These are phyloP conservation scores for Conus canariensis DNA, from an alignment of 2,888 invertebrate genomes.

Conservation along the genomic window DNA sequence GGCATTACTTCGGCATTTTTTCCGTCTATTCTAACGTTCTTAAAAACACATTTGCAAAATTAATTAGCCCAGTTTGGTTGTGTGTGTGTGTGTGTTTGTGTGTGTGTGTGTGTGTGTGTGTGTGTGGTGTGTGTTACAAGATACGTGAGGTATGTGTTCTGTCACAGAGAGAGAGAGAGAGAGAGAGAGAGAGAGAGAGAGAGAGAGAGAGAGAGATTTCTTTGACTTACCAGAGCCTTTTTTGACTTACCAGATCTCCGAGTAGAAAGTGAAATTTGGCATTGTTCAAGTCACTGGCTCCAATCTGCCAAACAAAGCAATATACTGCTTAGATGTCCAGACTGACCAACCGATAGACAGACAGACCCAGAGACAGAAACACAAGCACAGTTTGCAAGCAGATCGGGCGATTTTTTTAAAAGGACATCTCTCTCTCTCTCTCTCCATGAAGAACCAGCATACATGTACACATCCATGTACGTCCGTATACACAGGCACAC, in stretches of 20 bases:
- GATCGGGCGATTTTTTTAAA: not conserved
- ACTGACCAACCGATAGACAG: too few relatives aligned
- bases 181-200: not conserved
- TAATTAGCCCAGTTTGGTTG: too few relatives aligned
- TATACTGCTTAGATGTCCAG: too few relatives aligned
- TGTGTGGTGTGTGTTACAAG: too few relatives aligned
- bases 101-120: too few relatives aligned
- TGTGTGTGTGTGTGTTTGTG: too few relatives aligned
- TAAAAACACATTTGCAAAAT: too few relatives aligned
- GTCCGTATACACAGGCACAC: not conserved
- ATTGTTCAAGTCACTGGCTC: conserved; percentile 47
- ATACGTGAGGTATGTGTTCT: too few relatives aligned
- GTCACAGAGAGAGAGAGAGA: not conserved
- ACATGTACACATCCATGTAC: not conserved
- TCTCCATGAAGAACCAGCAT: not conserved
- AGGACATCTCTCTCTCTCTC: too few relatives aligned
- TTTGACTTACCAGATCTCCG: conserved; percentile 53
- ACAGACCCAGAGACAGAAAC: not conserved
- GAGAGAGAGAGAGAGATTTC: not conserved
- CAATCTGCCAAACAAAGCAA: conserved; percentile 48
- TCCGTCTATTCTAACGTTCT: too few relatives aligned
- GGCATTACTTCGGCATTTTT: too few relatives aligned
- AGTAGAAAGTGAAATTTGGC: conserved; percentile 55
- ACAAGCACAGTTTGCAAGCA: not conserved
- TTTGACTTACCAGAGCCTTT: not conserved